Evolutionary conservation across 2,113 vertebrate species (phyloP).

Genomic region (Sciurus niger): DNA sequence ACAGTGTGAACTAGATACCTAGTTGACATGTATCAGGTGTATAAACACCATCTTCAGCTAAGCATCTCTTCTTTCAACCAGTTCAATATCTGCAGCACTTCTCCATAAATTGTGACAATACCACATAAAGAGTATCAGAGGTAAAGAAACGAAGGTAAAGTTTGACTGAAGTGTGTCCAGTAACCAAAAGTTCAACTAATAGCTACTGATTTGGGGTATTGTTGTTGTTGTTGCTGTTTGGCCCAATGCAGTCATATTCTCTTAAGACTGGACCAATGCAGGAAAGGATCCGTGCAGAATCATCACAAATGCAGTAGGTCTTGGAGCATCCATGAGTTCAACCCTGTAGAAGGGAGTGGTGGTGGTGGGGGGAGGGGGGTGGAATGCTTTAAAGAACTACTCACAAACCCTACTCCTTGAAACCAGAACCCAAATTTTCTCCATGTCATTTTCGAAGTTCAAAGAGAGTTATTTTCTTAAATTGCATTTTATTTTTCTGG

Average conservation of each 20-base stretch:
- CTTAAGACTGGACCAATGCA: neutral
- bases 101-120: neutral
- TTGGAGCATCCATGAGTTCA: neutral
- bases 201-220: neutral
- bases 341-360: neutral
- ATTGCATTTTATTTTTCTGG: slow-evolving; percentile 63
- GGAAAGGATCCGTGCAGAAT: neutral
- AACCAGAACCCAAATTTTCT: slow-evolving; percentile 62
- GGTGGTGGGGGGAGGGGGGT: too few species aligned
- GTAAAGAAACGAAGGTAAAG: neutral
- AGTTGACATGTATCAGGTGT: neutral
- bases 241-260: neutral
- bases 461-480: slow-evolving; percentile 69
- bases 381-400: neutral
- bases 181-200: slow-evolving; percentile 20
- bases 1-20: neutral
- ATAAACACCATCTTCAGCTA: neutral
- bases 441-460: slow-evolving; percentile 46
- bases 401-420: slow-evolving; percentile 44
- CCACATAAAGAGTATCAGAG: neutral
- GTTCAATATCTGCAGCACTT: neutral
- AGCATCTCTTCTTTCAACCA: neutral
- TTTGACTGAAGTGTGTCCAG: neutral
- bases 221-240: neutral
- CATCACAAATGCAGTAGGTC: neutral